Conservation (phyloP, 2,888 invertebrate genomes). For the Lottia scabra region DNA sequence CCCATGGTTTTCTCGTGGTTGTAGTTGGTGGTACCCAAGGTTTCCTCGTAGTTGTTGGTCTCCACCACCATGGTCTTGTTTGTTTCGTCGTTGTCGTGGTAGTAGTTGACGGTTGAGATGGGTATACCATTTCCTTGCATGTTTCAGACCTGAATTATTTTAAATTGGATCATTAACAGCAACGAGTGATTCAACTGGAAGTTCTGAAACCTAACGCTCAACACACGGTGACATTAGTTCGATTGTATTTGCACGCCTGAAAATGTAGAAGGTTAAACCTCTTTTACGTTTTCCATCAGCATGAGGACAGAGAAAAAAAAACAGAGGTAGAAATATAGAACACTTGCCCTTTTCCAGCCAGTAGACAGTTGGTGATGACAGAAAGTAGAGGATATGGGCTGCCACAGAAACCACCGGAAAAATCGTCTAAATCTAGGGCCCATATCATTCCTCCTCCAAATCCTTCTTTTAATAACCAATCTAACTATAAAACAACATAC, state of each 20-base stretch:
- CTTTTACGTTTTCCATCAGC: too few species aligned
- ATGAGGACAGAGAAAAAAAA: too few species aligned
- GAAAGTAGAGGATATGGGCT: slow-evolving; percentile 44
- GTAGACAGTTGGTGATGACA: slow-evolving; percentile 34
- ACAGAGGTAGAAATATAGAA: too few species aligned
- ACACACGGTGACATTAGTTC: too few species aligned
- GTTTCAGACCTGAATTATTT: too few species aligned
- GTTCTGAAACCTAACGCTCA: too few species aligned
- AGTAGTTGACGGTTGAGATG: too few species aligned
- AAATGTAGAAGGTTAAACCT: too few species aligned
- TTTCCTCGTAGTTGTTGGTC: background rate
- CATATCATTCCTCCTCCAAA: slow-evolving; percentile 53
- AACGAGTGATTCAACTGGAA: too few species aligned
- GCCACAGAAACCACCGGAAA: slow-evolving; percentile 40
- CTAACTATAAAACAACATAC: slow-evolving; percentile 32
- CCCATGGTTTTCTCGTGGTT: background rate
- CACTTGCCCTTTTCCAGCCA: slow-evolving; percentile 8
- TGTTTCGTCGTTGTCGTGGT: slow-evolving; percentile 1
- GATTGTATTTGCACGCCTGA: too few species aligned
- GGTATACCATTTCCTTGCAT: too few species aligned
- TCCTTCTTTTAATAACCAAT: slow-evolving; percentile 44
- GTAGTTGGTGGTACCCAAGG: background rate
- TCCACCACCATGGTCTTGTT: background rate
- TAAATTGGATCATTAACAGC: too few species aligned
- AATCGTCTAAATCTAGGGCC: slow-evolving; percentile 53